These are phyloP conservation scores for Tetranychus truncatus DNA, from an alignment of 2,888 invertebrate genomes.

Conservation along the genomic window DNA sequence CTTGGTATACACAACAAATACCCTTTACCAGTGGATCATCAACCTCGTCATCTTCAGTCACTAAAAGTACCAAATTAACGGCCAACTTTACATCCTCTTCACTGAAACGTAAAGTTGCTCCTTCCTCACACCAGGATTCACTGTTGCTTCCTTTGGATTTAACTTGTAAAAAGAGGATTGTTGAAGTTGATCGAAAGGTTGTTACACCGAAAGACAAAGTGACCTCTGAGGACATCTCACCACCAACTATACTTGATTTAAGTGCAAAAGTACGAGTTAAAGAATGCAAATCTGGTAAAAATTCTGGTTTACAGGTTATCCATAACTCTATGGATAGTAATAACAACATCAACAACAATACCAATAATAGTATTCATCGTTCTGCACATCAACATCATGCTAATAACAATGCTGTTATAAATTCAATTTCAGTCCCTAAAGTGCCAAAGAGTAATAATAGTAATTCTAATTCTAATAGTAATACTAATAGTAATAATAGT, in stretches of 20 bases:
- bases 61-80: neutral
- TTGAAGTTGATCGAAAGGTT: neutral
- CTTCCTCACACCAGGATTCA: neutral
- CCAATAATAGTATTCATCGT: slow-evolving; percentile 6
- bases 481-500: too few species aligned
- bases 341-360: neutral
- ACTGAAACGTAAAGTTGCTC: neutral
- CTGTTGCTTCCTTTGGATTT: neutral
- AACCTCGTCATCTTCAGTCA: neutral
- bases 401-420: slow-evolving; percentile 5
- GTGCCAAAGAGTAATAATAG: slow-evolving; percentile 9
- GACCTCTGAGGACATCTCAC: neutral
- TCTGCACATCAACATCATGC: slow-evolving; percentile 1
- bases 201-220: neutral
- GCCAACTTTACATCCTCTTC: neutral
- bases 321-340: neutral
- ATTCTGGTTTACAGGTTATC: neutral
- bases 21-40: neutral
- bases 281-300: neutral
- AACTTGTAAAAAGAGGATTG: neutral
- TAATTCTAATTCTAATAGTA: too few species aligned
- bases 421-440: slow-evolving; percentile 11
- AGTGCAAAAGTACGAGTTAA: slow-evolving; percentile 25
- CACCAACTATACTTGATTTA: slow-evolving; percentile 24
- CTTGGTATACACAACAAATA: neutral